phyloP scores from a whole-genome alignment of 2,113 vertebrate genomes.

The Eptatretus burgeri region DNA sequence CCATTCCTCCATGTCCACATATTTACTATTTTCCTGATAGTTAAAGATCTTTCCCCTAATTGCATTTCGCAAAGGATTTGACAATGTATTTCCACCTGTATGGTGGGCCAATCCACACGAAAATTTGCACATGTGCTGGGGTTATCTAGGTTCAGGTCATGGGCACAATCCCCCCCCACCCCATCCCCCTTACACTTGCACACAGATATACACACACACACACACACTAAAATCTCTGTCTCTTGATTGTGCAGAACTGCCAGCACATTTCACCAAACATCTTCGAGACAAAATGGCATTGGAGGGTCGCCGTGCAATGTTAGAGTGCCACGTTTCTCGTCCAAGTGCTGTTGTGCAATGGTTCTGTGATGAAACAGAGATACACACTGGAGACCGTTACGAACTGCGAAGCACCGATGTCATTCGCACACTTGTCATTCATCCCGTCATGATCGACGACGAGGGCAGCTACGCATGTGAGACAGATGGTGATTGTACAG shows the following conservation, averaged over 20 bases:
- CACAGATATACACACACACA: too few species aligned
- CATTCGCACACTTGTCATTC: neutral
- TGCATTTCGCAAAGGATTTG: too few species aligned
- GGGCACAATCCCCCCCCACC: neutral
- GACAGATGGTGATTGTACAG: neutral
- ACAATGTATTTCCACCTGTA: too few species aligned
- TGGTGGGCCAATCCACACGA: too few species aligned
- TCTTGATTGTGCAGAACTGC: neutral
- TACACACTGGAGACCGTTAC: neutral
- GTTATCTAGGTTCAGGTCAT: neutral
- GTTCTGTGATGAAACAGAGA: neutral
- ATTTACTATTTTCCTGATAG: too few species aligned
- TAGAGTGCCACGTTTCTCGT: slow-evolving; percentile 2
- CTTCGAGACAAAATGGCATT: slow-evolving; percentile 4
- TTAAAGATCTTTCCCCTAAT: too few species aligned
- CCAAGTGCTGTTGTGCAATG: neutral
- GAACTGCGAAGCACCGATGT: neutral
- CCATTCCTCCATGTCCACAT: too few species aligned
- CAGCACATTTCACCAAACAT: neutral
- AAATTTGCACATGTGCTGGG: too few species aligned
- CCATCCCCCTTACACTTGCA: neutral
- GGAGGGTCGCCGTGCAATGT: neutral
- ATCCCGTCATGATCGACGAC: neutral
- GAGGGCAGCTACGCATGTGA: slow-evolving; percentile 1
- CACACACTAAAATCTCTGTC: too few species aligned